A percentile compares a stretch with the other conserved stretches of the same genome.
These are phyloP conservation scores for Felis chaus DNA, from an alignment of 2,113 vertebrate species.

Conservation along the genomic window DNA sequence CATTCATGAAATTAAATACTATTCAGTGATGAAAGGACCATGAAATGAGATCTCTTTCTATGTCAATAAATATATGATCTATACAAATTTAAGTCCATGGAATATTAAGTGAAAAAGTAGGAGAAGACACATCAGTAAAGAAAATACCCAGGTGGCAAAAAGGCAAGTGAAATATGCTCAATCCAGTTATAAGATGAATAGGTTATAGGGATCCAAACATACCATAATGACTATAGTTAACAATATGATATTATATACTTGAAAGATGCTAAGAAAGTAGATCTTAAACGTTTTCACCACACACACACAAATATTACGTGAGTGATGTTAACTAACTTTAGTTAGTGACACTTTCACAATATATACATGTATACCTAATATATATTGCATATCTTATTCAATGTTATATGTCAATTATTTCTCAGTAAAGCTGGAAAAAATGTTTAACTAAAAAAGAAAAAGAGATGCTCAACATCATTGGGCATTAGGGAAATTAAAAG, in stretches of 20 bases:
- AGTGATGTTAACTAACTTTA: background rate
- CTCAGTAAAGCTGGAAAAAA: background rate
- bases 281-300: background rate
- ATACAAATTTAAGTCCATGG: background rate
- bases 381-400: background rate
- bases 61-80: background rate
- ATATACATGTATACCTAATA: background rate
- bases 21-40: background rate
- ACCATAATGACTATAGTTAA: background rate
- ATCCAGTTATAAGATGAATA: background rate
- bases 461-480: background rate
- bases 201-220: background rate
- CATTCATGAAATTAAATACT: conserved; percentile 16
- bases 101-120: background rate
- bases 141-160: background rate
- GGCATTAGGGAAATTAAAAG: background rate
- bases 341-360: background rate
- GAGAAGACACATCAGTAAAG: background rate
- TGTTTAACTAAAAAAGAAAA: background rate
- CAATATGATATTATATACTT: background rate
- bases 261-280: background rate
- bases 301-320: background rate
- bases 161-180: background rate
- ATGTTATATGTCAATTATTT: background rate
- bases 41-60: background rate